These are phyloP conservation scores for Bombycilla garrulus DNA, from an alignment of 2,113 vertebrate species.

Conservation along the genomic window DNA sequence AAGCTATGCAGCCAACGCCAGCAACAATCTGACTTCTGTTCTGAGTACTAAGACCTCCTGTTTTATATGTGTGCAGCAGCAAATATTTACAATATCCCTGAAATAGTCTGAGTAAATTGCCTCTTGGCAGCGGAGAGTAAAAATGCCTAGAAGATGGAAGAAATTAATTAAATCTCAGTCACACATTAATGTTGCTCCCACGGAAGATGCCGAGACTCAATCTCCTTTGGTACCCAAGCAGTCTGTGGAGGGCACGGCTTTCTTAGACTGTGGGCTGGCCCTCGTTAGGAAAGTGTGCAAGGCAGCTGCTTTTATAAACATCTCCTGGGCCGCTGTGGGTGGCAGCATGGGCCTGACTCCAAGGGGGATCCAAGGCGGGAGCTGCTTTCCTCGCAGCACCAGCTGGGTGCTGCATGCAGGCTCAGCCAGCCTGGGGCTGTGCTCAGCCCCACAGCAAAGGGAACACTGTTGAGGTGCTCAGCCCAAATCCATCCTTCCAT, in stretches of 20 bases:
- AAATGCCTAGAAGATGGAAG: slow-evolving; percentile 1
- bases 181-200: background rate
- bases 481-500: background rate
- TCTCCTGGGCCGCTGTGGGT: background rate
- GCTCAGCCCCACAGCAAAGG: background rate
- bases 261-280: background rate
- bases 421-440: background rate
- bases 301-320: background rate
- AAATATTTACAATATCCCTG: slow-evolving; percentile 60
- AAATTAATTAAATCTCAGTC: slow-evolving; percentile 32
- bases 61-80: background rate
- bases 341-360: background rate
- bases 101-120: slow-evolving; percentile 33
- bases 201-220: background rate
- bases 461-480: accelerated
- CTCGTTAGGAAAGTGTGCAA: accelerated
- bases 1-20: background rate
- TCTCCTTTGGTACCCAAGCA: background rate
- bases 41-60: slow-evolving; percentile 16
- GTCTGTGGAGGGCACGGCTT: background rate
- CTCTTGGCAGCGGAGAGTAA: slow-evolving; percentile 18
- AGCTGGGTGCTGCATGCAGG: background rate
- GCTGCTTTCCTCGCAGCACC: accelerated
- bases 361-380: accelerated
- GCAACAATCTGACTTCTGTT: slow-evolving; percentile 41